Base-by-base conservation (phyloP, 2,113 vertebrate species). In the Casuarius casuarius region DNA sequence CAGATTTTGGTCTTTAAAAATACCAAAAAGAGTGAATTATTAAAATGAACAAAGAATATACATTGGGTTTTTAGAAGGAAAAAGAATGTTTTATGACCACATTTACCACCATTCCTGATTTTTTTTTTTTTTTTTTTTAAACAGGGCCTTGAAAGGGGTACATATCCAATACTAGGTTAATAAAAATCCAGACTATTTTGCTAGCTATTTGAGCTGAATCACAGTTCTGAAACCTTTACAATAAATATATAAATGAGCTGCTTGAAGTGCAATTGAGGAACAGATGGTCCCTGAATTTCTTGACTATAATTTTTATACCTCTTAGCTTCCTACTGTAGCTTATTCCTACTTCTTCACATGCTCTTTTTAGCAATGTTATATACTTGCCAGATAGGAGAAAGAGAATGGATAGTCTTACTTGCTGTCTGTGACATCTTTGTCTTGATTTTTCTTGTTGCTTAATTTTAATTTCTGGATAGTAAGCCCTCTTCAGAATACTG, bases 221-320 rank as follows among this genome's bases (percentile, higher is more conserved):
- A 44, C 40, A 42, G 20, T 89, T 95, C 48, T 78, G 35, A 78
- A 89, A 12, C 31, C 40, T 72, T 95, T 75, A 61, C 17, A 28
- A 29, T n/a, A 61, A 21, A 33, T 54, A 20, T 7, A 25, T 61
- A 72, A 72, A 56, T 18, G 2, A 83, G 28, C 11, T 78, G 14
- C 61, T 82, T 75, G 20, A 78, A 52, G 78, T 63, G 71, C 46
- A 73, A 0, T 6, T 62, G 46, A 10, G 33, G 25, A 84, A 51
- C 46, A 81, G 89, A 73, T 92, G 70, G 84, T 91, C 48, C 35
- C 38, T 38, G 33, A 59, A 84, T 89, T 93, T 92, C 54, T 91
- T 89, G 40, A 38, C 48, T 75, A 21, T 23, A 52, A 2, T 90
- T 83, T 83, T 88, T 73, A 46, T 59, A 80, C 7, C 13, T 89